phyloP scores from a whole-genome alignment of 2,797 vertebrate genomes.

The Pachyuromys duprasi region DNA sequence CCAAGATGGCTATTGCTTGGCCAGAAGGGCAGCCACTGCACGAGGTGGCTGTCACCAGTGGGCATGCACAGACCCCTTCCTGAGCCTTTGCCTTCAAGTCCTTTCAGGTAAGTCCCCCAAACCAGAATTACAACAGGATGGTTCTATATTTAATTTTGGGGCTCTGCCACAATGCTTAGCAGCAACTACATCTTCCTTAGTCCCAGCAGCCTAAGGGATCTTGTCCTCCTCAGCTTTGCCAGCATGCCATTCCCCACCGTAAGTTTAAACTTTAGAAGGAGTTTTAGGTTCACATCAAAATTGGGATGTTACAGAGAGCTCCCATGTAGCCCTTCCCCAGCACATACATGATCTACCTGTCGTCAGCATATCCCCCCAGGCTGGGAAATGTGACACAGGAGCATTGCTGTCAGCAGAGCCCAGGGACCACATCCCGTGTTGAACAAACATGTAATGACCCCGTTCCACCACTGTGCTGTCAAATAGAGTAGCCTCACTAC shows the following conservation, averaged over 20 bases:
- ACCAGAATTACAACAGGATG: neutral
- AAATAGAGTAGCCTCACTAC: neutral
- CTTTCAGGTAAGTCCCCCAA: neutral
- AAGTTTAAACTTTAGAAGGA: neutral
- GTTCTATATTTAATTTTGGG: slow-evolving; percentile 13
- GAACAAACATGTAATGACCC: neutral
- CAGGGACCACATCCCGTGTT: neutral
- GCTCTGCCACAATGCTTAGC: neutral
- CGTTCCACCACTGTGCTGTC: neutral
- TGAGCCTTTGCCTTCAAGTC: neutral
- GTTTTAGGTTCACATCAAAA: neutral
- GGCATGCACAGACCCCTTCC: neutral
- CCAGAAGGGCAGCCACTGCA: neutral
- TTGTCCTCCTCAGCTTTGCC: neutral
- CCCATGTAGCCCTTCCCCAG: neutral
- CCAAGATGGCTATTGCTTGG: neutral
- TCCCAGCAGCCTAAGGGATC: neutral
- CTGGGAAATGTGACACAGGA: no score
- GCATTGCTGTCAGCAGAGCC: neutral
- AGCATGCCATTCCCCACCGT: neutral
- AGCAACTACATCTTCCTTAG: neutral
- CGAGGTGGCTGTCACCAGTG: neutral
- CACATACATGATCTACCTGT: neutral
- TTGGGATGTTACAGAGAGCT: neutral
- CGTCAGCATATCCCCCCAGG: neutral